Evolutionary conservation across 2,888 invertebrate species (phyloP).

Genomic region (Drosophila kambysellisi): DNA sequence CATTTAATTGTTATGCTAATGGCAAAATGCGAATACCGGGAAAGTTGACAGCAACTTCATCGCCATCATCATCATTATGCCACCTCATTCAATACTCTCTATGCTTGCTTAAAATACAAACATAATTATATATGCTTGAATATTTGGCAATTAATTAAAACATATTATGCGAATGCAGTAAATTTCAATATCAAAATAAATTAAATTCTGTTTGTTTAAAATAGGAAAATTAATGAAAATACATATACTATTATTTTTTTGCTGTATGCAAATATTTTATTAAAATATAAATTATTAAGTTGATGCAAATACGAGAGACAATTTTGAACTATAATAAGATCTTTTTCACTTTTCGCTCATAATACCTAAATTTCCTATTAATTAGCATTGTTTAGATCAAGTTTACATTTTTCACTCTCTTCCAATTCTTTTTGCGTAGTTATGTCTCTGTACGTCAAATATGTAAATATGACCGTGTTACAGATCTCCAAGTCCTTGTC

Average conservation of each 20-base stretch:
- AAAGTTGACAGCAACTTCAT: slow-evolving; percentile 53
- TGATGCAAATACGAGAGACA: background rate
- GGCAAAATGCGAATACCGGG: slow-evolving; percentile 46
- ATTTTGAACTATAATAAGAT: background rate
- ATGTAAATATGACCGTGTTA: background rate
- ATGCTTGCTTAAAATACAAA: background rate
- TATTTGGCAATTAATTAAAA: background rate
- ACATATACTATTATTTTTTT: background rate
- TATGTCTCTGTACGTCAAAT: background rate
- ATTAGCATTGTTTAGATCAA: background rate
- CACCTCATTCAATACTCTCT: slow-evolving; percentile 26
- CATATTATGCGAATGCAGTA: background rate
- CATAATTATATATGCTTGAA: slow-evolving; percentile 1
- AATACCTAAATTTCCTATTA: background rate
- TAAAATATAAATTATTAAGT: background rate
- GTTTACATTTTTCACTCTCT: background rate
- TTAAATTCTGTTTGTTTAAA: background rate
- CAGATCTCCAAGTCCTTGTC: too few species aligned
- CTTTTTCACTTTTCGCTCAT: background rate
- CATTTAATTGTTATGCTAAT: slow-evolving; percentile 68
- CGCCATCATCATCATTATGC: slow-evolving; percentile 31
- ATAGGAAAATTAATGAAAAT: background rate
- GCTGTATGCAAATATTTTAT: background rate
- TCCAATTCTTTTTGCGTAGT: background rate
- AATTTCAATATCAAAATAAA: background rate